A percentile compares a stretch with the other conserved stretches of the same genome.
Evolutionary conservation across 2,888 invertebrate species (phyloP).

Genomic region (Cantharis lateralis): DNA sequence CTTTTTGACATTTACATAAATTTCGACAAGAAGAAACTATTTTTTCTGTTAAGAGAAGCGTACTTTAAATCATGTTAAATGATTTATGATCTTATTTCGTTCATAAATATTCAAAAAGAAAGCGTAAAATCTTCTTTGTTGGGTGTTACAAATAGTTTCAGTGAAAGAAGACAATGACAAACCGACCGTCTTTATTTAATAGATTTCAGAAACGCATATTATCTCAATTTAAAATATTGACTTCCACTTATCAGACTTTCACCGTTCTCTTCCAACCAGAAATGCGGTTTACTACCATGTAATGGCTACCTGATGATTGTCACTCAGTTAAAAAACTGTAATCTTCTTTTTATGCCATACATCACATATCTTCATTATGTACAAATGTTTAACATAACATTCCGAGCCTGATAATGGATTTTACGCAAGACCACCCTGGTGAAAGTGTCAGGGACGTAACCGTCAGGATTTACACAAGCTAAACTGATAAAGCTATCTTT

Average conservation of each 20-base stretch:
- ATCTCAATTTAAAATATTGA: not conserved
- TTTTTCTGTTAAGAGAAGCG: not conserved
- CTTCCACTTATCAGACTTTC: not conserved
- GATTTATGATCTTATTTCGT: conserved; percentile 16
- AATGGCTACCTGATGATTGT: not conserved
- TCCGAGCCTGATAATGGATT: not conserved
- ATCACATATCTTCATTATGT: not conserved
- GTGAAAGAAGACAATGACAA: not conserved
- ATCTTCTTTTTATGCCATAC: too few species aligned
- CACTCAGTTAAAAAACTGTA: not conserved
- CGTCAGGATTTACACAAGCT: not conserved
- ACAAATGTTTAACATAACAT: not conserved
- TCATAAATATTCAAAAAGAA: conserved; percentile 6
- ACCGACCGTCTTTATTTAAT: not conserved
- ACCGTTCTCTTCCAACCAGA: not conserved
- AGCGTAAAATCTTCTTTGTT: conserved; percentile 22
- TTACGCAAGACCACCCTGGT: not conserved
- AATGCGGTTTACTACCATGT: not conserved
- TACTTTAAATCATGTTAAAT: conserved; percentile 6
- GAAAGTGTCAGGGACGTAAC: not conserved
- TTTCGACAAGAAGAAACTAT: not conserved
- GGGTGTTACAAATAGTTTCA: not conserved
- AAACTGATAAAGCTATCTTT: not conserved
- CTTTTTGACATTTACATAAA: conserved; percentile 12
- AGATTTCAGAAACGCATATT: not conserved